Evolutionary conservation across 2,113 vertebrate genomes (phyloP).

Genomic region (Seriola dumerili): DNA sequence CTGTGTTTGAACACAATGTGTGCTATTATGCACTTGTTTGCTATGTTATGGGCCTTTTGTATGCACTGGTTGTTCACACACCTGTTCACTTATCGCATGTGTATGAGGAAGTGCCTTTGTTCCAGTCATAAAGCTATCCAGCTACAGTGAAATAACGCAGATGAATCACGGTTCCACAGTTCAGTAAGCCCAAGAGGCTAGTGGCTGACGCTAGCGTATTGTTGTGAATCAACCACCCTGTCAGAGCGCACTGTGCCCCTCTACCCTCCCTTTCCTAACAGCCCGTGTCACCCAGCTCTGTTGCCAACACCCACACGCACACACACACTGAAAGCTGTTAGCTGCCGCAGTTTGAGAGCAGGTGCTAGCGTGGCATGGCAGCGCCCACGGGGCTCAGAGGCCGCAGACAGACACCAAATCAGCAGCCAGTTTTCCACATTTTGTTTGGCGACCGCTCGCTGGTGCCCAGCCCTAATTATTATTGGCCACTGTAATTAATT

Average conservation of each 20-base stretch:
- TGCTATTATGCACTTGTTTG: constrained; percentile 16
- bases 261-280: constrained; percentile 58
- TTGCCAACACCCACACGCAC: constrained; percentile 42
- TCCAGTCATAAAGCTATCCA: constrained; percentile 4
- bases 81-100: background rate
- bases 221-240: constrained; percentile 61
- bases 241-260: constrained; percentile 34
- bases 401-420: constrained; percentile 50
- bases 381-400: constrained; percentile 51
- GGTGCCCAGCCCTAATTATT: constrained; percentile 68
- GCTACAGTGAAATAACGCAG: constrained; percentile 39
- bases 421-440: constrained; percentile 57
- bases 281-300: constrained; percentile 50
- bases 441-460: constrained; percentile 27
- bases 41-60: background rate
- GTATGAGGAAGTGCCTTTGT: background rate
- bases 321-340: constrained; percentile 58
- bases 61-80: constrained; percentile 20
- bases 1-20: background rate
- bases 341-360: constrained; percentile 64
- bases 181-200: constrained; percentile 42
- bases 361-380: constrained; percentile 63
- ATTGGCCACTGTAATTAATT: constrained; percentile 77
- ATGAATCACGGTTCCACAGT: constrained; percentile 50
- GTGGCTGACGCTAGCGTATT: constrained; percentile 52